A percentile compares a stretch with the other conserved stretches of the same genome.
Evolutionary conservation across 2,113 vertebrate species (phyloP).

Genomic region (Lepidiolamprologus cunningtoni): DNA sequence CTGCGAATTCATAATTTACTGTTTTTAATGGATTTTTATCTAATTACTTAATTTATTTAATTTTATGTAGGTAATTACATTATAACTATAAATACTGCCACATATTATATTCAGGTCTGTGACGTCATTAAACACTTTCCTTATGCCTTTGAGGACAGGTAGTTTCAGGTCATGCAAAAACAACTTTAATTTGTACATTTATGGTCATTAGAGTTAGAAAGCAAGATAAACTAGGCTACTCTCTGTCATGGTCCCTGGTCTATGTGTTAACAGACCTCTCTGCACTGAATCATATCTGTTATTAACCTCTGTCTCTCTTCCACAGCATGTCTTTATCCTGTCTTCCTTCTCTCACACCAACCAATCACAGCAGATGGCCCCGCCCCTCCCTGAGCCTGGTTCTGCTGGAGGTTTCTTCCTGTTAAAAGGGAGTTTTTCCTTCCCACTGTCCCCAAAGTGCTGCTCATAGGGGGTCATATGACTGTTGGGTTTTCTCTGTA

Average conservation of each 20-base stretch:
- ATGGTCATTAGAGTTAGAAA: neutral
- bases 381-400: neutral
- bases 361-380: neutral
- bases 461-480: neutral
- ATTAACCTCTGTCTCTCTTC: neutral
- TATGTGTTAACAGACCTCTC: neutral
- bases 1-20: neutral
- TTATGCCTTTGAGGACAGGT: neutral
- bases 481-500: neutral
- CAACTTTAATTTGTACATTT: neutral
- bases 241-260: neutral
- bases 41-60: fast-evolving
- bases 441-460: fast-evolving
- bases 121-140: neutral
- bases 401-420: fast-evolving
- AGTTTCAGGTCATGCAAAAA: neutral
- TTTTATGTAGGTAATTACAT: no score
- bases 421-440: neutral
- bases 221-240: neutral
- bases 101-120: neutral
- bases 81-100: neutral
- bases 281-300: fast-evolving
- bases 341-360: neutral
- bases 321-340: neutral
- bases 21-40: neutral